These are phyloP conservation scores for Biston betularia DNA, from an alignment of 2,888 invertebrate genomes.

Conservation along the genomic window DNA sequence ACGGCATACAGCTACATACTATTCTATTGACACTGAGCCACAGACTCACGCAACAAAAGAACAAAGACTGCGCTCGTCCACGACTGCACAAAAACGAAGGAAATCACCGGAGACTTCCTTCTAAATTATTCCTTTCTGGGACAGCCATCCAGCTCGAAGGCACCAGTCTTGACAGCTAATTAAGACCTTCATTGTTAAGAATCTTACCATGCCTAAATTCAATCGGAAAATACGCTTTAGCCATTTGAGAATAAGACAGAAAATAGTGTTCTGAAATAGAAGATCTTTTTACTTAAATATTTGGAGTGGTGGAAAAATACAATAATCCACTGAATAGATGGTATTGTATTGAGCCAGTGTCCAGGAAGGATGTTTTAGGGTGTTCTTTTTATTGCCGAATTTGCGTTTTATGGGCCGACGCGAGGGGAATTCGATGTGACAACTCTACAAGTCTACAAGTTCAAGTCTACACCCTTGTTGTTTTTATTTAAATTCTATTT, in stretches of 20 bases:
- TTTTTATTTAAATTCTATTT: slow-evolving; percentile 55
- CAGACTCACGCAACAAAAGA: slow-evolving; percentile 48
- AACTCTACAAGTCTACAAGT: slow-evolving; percentile 58
- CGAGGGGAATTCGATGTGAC: slow-evolving; percentile 77
- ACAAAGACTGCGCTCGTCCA: slow-evolving; percentile 55
- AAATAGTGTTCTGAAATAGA: slow-evolving; percentile 50
- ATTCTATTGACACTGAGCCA: slow-evolving; percentile 41
- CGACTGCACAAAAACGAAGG: slow-evolving; percentile 76
- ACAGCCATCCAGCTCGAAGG: slow-evolving; percentile 70
- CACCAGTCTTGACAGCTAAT: slow-evolving; percentile 84
- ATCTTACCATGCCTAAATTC: slow-evolving; percentile 66
- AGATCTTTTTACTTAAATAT: slow-evolving; percentile 81
- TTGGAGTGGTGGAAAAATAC: slow-evolving; percentile 83
- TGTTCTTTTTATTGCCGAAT: slow-evolving; percentile 84
- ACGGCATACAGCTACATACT: slow-evolving; percentile 5
- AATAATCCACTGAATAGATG: slow-evolving; percentile 80
- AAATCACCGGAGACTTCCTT: slow-evolving; percentile 80
- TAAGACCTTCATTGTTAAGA: slow-evolving; percentile 83
- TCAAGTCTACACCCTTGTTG: slow-evolving; percentile 59
- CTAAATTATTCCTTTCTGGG: slow-evolving; percentile 84
- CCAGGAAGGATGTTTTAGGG: slow-evolving; percentile 84
- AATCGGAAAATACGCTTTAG: slow-evolving; percentile 53
- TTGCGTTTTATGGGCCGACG: slow-evolving; percentile 83
- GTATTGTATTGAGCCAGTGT: slow-evolving; percentile 84
- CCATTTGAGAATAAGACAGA: slow-evolving; percentile 56